These are phyloP conservation scores for Lophura nycthemera DNA, from an alignment of 2,113 vertebrate species.

Conservation along the genomic window DNA sequence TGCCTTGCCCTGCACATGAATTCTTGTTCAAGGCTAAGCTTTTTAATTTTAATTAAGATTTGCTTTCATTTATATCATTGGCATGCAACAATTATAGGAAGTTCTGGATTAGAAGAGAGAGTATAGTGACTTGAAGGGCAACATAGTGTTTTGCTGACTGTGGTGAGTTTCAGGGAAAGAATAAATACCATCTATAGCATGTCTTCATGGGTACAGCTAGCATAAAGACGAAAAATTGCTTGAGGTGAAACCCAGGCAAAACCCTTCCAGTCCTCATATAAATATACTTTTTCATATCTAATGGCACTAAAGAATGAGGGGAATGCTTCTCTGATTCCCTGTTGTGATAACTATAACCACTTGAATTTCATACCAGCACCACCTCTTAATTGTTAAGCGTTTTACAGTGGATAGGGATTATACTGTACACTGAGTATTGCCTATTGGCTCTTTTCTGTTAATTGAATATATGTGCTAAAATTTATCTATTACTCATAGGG, in stretches of 20 bases:
- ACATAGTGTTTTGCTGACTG: neutral
- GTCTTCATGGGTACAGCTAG: neutral
- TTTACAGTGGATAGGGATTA: slow-evolving; percentile 40
- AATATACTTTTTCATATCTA: neutral
- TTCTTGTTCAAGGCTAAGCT: neutral
- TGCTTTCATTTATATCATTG: neutral
- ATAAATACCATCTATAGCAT: neutral
- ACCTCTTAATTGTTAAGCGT: slow-evolving; percentile 55
- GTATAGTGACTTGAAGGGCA: neutral
- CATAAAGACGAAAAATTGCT: neutral
- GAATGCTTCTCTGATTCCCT: neutral
- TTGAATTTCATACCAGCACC: slow-evolving; percentile 36
- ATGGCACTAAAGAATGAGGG: neutral
- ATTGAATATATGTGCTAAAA: slow-evolving; percentile 41
- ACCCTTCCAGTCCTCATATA: neutral
- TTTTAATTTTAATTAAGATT: neutral
- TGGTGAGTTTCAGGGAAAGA: neutral
- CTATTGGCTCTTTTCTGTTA: slow-evolving; percentile 26
- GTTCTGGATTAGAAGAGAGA: neutral
- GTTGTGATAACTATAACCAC: slow-evolving; percentile 40
- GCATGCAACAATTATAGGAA: neutral
- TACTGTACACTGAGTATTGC: slow-evolving; percentile 23
- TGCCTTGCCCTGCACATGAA: neutral
- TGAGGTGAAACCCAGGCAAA: neutral
- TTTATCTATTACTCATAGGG: slow-evolving; percentile 7